A percentile compares a stretch with the other conserved stretches of the same genome.
phyloP scores from a whole-genome alignment of 1,140 invertebrate genomes.

The Aphis craccivora region DNA sequence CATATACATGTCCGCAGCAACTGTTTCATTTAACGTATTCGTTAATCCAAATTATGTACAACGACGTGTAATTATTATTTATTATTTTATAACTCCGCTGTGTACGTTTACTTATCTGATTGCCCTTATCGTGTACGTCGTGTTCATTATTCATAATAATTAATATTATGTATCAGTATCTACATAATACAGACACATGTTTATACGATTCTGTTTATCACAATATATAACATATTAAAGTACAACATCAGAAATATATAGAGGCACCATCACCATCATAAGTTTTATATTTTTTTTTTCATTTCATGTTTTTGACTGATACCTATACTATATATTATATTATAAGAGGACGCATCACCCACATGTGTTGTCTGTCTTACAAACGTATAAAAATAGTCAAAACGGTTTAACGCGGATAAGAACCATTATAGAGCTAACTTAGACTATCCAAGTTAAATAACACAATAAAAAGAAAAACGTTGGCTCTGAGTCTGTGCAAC shows the following conservation, averaged over 20 bases:
- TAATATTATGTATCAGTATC: conserved; percentile 10
- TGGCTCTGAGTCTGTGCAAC: no score
- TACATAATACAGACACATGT: neutral
- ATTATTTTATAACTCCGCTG: neutral
- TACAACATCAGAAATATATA: neutral
- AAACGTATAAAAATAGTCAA: no score
- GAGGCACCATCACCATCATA: neutral
- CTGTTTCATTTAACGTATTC: neutral
- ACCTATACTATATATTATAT: no score
- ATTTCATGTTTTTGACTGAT: neutral
- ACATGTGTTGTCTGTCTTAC: no score
- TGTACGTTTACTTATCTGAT: neutral
- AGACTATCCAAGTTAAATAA: no score
- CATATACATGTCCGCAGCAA: neutral
- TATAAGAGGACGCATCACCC: no score
- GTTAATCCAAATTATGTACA: conserved; percentile 2
- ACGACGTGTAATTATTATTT: conserved; percentile 4
- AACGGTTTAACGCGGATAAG: no score
- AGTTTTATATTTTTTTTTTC: neutral
- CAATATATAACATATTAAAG: neutral
- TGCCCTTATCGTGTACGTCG: neutral
- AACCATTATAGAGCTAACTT: no score
- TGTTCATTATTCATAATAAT: conserved; percentile 10
- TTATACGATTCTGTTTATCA: neutral
- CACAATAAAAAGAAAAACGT: no score